Evolutionary conservation across 2,113 vertebrate genomes (phyloP), one percentile per base, ranked within the genome.

Genomic region (Pseudonaja textilis): DNA sequence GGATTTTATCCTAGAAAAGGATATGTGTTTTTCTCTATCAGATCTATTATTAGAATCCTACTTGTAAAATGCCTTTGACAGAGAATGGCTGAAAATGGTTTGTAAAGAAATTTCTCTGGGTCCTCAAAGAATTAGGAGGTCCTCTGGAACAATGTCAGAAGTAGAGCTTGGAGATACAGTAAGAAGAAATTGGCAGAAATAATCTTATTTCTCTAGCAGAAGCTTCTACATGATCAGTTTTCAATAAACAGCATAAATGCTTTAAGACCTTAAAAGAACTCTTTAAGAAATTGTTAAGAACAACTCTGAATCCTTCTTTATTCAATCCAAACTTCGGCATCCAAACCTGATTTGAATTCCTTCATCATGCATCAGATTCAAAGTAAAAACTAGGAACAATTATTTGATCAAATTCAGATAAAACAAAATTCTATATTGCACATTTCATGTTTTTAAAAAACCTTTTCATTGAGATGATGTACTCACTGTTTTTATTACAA

Each of bases 401-500:
- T 54, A 87, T 88, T 14, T 64, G 29, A 52, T 29, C 34, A 11
- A 50, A 22, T 29, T 61, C 55, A 92, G 91, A 69, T 61, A 47
- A 34, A 69, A 52, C 11, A 64, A 55, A 34, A 88, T 23, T 22
- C 56, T 52, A 16, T 87, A 52, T 45, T 87, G 20, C 8, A n/a
- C 91, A 92, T 22, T 93, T 59, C 34, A 87, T 20, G 54, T 94
- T 94, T 6, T 90, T 89, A 86, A 85, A 57, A 16, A 87, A 93
- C 95, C 95, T 61, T 92, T 55, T 50, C 1, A 9, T 89, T 91
- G 88, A 89, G 7, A 45, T 89, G 91, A 74, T 20, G n/a, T 89
- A 55, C 91, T 85, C 55, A 12, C 42, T 91, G 93, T 47, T 61
- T 93, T 94, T 95, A 94, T 90, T 93, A 92, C 74, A 93, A 52